Base-by-base conservation (phyloP, 2,888 invertebrate genomes). In the Autographa pulchrina region DNA sequence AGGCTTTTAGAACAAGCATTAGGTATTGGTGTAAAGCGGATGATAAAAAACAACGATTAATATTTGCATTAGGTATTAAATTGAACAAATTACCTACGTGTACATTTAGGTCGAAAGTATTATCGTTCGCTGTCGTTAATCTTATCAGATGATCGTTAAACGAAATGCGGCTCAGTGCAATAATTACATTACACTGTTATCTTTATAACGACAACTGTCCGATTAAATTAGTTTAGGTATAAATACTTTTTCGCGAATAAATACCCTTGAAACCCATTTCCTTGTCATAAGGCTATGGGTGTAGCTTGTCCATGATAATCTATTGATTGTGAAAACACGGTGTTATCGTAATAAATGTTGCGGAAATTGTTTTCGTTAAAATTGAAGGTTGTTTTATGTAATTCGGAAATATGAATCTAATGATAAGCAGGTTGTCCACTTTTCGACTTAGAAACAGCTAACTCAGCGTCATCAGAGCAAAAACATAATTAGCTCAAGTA, bases 111-210 rank as follows among this genome's bases (percentile, higher is more conserved):
- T 72, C 71, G 73, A 70, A 77, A 65, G 66, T 65, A 65, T 73
- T 78, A 84, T 78, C 80, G 68, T 64, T 68, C 4, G 20, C 65
- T 60, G 76, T 84, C 90, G 91, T 91, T 91, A 90, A 90, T 91
- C 89, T 91, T 74, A 92, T 92, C 90, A 62, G 25, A 48, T 43
- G 58, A 72, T 76, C 87, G 89, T 88, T 86, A 84, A 86, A 85
- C 86, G 85, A 81, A 86, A 77, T 77, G 64, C 75, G 73, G 61
- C 69, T 74, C 43, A 38, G 63, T 76, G 76, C 73, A 61, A 64
- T 74, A 73, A 68, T 65, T 68, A 52, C 25, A 32, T 62, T 52
- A 62, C 48, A 61, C 48, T n/a, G 56, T 79, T 77, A 80, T 71
- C 64, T 58, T 20, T 61, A 14, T 70, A 81, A 75, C 75, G 72